phyloP scores from a whole-genome alignment of 2,797 vertebrate species.

The Pipistrellus pygmaeus region DNA sequence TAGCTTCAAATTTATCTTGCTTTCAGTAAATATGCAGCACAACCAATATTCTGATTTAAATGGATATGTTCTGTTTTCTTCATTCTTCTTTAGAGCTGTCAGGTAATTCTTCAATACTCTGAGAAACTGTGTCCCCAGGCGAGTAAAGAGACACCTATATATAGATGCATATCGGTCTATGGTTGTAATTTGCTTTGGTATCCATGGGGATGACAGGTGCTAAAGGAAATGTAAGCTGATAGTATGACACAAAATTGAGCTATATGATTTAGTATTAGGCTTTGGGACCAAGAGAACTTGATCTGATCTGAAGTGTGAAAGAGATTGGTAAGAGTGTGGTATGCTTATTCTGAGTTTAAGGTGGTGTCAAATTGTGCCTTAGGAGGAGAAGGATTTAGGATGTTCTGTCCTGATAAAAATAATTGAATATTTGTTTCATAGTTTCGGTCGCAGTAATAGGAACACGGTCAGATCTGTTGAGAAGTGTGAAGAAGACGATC shows the following conservation, averaged over 20 bases:
- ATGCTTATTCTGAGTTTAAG: constrained; percentile 33
- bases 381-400: neutral
- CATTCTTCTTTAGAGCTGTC: constrained; percentile 50
- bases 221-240: constrained; percentile 46
- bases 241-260: constrained; percentile 27
- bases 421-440: constrained; percentile 25
- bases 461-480: neutral
- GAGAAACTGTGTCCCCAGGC: constrained; percentile 36
- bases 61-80: neutral
- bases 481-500: neutral
- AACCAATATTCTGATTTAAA: constrained; percentile 9
- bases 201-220: constrained; percentile 48
- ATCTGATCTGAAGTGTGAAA: constrained; percentile 54
- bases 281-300: constrained; percentile 52
- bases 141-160: constrained; percentile 11
- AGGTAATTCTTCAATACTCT: constrained; percentile 62
- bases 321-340: constrained; percentile 31
- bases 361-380: constrained; percentile 2
- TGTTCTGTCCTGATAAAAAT: neutral
- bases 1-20: constrained; percentile 43
- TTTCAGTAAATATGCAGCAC: constrained; percentile 43
- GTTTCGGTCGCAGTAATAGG: neutral
- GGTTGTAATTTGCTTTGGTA: constrained; percentile 53
- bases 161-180: neutral
- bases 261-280: constrained; percentile 10